phyloP scores from a whole-genome alignment of 2,113 vertebrate genomes.

The Pionites leucogaster region DNA sequence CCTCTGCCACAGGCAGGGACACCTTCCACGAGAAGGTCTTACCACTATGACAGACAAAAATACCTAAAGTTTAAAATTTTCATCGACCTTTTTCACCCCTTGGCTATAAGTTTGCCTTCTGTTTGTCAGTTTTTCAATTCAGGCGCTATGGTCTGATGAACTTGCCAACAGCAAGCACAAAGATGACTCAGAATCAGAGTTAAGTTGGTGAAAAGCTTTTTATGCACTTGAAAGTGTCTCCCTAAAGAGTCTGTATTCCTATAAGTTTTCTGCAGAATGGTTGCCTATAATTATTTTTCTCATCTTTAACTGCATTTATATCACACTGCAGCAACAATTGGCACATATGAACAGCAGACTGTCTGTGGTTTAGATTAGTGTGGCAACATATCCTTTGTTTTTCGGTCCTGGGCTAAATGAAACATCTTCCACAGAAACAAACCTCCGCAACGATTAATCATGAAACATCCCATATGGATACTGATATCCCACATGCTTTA shows the following conservation, averaged over 20 bases:
- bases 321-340: constrained; percentile 34
- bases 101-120: not conserved
- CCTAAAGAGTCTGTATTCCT: not conserved
- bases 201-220: not conserved
- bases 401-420: constrained; percentile 20
- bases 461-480: constrained; percentile 61
- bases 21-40: not conserved
- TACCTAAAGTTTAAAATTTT: not conserved
- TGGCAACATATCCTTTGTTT: constrained; percentile 64
- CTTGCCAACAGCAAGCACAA: not conserved
- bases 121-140: not conserved
- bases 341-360: constrained; percentile 70
- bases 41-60: not conserved
- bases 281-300: constrained; percentile 35
- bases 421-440: constrained; percentile 57
- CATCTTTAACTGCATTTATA: constrained; percentile 26
- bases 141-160: not conserved
- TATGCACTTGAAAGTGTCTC: not conserved
- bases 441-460: constrained; percentile 33
- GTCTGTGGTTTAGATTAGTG: constrained; percentile 66
- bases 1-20: not conserved
- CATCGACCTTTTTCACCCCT: not conserved
- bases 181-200: not conserved
- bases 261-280: not conserved
- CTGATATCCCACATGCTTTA: constrained; percentile 51